Base-by-base conservation (phyloP, 1,140 invertebrate genomes). In the Sycophaga agraensis region DNA sequence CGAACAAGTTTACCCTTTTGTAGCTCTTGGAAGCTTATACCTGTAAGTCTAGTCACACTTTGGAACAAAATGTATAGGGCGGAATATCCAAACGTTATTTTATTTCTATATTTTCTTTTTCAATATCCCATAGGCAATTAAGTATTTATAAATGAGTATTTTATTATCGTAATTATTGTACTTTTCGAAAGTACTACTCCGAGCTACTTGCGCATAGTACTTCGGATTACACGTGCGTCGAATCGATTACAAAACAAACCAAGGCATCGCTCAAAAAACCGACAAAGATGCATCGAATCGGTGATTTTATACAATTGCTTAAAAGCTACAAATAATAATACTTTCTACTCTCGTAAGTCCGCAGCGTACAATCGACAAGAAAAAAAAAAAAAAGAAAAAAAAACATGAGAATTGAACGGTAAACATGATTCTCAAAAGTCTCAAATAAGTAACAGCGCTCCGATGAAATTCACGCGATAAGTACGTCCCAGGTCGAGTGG, bases 231-330 rank as follows among this genome's bases (percentile, higher is more conserved):
- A 40, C n/a, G n/a, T 49, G 42, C 53, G 35, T 9, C 14, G 31
- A 56, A 49, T 54, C n/a, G 26, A 55, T n/a, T 63, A 56, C 19
- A 63, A 63, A 57, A 57, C 45, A 63, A 57, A n/a, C n/a, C n/a
- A n/a, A n/a, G n/a, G n/a, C n/a, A n/a, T n/a, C n/a, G n/a, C n/a
- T n/a, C n/a, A n/a, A n/a, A n/a, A n/a, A n/a, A n/a, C n/a, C n/a
- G n/a, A n/a, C n/a, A n/a, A n/a, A n/a, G n/a, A n/a, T n/a, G n/a
- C n/a, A n/a, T n/a, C n/a, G n/a, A n/a, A n/a, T n/a, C n/a, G n/a
- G n/a, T n/a, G n/a, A n/a, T n/a, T n/a, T n/a, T n/a, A n/a, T 61
- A 48, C 43, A 61, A 40, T 55, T 61, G 50, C 51, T 55, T 49
- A 49, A n/a, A n/a, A n/a, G n/a, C n/a, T n/a, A n/a, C n/a, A n/a